Conservation (phyloP, 2,113 vertebrate genomes). For the Oreochromis spilurus region DNA sequence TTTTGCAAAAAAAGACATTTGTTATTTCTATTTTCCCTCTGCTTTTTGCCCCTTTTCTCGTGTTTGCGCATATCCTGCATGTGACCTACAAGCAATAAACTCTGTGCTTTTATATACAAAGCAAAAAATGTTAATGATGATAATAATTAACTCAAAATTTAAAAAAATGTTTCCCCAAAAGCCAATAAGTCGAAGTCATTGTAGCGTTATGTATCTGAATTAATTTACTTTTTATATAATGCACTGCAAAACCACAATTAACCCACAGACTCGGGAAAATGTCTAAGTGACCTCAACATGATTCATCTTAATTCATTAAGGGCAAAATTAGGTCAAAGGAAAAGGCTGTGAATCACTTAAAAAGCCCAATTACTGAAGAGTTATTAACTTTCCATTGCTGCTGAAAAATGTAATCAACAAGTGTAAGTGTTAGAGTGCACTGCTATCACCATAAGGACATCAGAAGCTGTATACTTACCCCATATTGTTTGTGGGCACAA, state of each 20-base stretch:
- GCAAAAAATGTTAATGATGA: not conserved
- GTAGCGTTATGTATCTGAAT: not conserved
- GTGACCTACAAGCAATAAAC: not conserved
- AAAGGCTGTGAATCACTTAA: not conserved
- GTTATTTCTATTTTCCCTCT: not conserved
- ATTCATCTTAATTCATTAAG: conserved; percentile 25
- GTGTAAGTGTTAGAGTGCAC: not conserved
- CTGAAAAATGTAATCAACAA: not conserved
- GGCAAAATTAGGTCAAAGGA: not conserved
- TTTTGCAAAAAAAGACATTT: not conserved
- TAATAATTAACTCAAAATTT: not conserved
- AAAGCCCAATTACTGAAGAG: not conserved
- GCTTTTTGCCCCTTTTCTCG: not conserved
- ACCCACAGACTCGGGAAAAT: not conserved
- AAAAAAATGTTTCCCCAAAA: not conserved
- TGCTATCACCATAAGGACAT: not conserved
- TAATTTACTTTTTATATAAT: not conserved
- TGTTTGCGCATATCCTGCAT: not conserved
- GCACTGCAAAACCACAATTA: conserved; percentile 27
- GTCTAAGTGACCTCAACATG: not conserved
- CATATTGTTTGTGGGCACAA: not conserved
- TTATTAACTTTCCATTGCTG: conserved; percentile 1
- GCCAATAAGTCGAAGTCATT: not conserved
- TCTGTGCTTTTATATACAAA: not conserved
- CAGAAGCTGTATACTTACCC: not conserved